A percentile compares a stretch with the other conserved stretches of the same genome.
These are phyloP conservation scores for Neoitamus cyanurus DNA, from an alignment of 2,888 invertebrate species.

Conservation along the genomic window DNA sequence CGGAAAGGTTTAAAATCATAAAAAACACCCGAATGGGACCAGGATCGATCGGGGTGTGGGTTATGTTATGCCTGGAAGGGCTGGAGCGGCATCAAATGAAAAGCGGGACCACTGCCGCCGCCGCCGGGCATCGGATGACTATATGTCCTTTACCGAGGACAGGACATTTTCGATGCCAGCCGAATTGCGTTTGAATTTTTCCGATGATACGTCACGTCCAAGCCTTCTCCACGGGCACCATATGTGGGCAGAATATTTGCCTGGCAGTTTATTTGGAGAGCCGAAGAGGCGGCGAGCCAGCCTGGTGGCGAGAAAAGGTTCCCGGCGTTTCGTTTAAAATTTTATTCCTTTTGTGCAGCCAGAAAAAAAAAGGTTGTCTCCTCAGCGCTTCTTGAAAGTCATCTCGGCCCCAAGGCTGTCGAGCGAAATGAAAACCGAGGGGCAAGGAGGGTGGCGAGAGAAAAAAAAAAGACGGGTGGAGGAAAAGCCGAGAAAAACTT, in stretches of 20 bases:
- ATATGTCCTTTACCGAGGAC: background rate
- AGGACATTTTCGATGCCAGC: background rate
- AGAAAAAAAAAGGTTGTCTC: background rate
- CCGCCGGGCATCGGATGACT: background rate
- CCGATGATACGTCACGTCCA: constrained; percentile 32
- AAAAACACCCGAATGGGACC: background rate
- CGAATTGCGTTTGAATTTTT: background rate
- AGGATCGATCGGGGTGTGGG: background rate
- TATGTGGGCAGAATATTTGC: constrained; percentile 37
- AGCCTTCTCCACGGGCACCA: background rate
- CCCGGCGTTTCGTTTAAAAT: constrained; percentile 14
- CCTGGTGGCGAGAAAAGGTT: background rate
- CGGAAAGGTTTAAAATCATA: constrained; percentile 32
- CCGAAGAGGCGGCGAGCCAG: background rate
- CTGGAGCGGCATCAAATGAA: constrained; percentile 5
- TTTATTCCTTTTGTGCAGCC: constrained; percentile 24
- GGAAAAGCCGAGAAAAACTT: constrained; percentile 12
- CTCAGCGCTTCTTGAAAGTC: constrained; percentile 9
- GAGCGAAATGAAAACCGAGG: background rate
- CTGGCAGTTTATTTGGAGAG: background rate
- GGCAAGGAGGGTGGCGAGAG: background rate
- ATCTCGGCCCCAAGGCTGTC: constrained; percentile 6
- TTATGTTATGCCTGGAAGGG: background rate
- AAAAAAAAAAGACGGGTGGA: too few species aligned
- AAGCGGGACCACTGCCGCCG: background rate